Evolutionary conservation across 2,888 invertebrate species (phyloP).

Genomic region (Dexiosoma caninum): DNA sequence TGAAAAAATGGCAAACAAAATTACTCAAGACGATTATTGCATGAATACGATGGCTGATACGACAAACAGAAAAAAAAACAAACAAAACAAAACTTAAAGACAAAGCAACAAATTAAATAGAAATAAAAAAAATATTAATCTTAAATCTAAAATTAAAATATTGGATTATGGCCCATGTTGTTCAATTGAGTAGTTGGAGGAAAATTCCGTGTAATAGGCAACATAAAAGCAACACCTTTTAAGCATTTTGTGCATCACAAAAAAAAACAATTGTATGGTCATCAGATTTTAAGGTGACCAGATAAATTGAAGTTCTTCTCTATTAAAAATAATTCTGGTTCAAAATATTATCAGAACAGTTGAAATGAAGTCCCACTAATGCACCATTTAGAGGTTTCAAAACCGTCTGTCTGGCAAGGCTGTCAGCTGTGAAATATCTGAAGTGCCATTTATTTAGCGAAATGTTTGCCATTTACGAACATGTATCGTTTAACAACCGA

Average conservation of each 20-base stretch:
- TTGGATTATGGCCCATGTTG: conserved; percentile 20
- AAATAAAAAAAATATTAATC: not conserved
- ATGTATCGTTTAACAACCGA: too few species aligned
- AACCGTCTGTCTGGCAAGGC: too few species aligned
- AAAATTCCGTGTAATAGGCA: not conserved
- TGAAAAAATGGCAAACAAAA: conserved; percentile 38
- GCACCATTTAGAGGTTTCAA: too few species aligned
- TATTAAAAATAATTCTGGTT: too few species aligned
- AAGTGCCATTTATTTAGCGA: too few species aligned
- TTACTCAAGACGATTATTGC: conserved; percentile 52
- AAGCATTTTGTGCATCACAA: not conserved
- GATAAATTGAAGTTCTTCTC: too few species aligned
- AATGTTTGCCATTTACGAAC: too few species aligned
- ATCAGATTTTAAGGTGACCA: conserved; percentile 2
- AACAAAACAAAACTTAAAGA: not conserved
- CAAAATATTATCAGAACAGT: too few species aligned
- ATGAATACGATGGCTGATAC: conserved; percentile 10
- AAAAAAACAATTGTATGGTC: not conserved
- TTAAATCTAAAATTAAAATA: conserved; percentile 14
- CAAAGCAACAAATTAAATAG: too few species aligned
- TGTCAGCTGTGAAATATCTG: too few species aligned
- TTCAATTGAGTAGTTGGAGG: conserved; percentile 13
- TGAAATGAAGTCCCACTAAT: too few species aligned
- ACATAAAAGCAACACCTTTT: conserved; percentile 43
- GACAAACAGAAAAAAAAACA: not conserved